Base-by-base conservation (phyloP, 2,113 vertebrate genomes). In the Cavia porcellus region DNA sequence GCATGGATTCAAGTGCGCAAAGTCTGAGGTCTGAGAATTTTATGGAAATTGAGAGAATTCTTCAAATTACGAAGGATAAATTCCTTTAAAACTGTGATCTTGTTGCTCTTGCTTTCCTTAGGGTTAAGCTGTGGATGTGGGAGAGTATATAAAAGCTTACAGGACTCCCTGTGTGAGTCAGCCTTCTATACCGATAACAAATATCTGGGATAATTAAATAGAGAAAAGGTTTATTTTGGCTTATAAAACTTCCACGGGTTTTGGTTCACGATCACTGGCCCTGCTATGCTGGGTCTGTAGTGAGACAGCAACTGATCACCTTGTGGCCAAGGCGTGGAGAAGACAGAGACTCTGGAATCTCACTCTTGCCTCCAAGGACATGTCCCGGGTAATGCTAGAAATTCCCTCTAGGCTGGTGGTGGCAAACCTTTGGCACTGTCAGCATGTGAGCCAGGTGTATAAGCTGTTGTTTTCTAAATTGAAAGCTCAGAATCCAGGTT, bases 251-350 rank as follows among this genome's bases (percentile, higher is more conserved):
- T 20, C n/a, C 32, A 5, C 22, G 72, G 19, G 50, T 38, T 61
- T 59, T 32, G 47, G 24, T 55, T 10, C 64, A 32, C 7, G 7
- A 12, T 70, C 38, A 50, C 14, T 19, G 75, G 28, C 28, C 45
- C 28, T 50, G 25, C 30, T 32, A 4, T 32, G 11, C 50, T 52
- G 64, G 52, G 38, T 15, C n/a, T 61, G 28, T 13, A 25, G 32
- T 38, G 2, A 75, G 19, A 4, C 13, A 30, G 6, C 3, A 72
- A 17, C 20, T 15, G 6, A 28, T 28, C 0, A 30, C 7, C 14
- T 32, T 42, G 25, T 19, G 19, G 42, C 42, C 7, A 50, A 55
- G 7, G 42, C 82, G 42, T 7, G 45, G 32, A 47, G 30, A 11
- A 28, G 22, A 45, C 11, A 45, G 22, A 75, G 38, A 80, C 24